Evolutionary conservation across 2,888 invertebrate species (phyloP), one percentile per base, ranked within the genome.

Genomic region (Zaprionus lineosus): DNA sequence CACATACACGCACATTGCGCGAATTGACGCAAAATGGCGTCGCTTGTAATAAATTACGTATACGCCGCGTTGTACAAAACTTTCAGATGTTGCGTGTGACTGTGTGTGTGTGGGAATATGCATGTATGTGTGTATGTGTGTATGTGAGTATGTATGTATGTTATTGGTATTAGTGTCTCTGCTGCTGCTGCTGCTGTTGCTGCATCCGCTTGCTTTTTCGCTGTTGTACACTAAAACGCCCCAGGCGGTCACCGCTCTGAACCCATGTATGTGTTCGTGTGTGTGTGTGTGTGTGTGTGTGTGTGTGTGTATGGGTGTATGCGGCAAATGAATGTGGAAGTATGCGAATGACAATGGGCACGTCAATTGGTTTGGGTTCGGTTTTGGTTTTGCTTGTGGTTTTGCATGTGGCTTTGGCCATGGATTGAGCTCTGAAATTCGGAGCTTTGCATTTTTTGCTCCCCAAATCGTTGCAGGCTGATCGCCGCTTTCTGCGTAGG

Each of bases 11-110:
- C 43, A 48, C 47, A 19, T 33, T 44, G 48, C 73, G 68, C 70
- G 66, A 66, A 74, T 59, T 73, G 66, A 62, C 66, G 60, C 69
- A 77, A 84, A 82, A 78, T 81, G 83, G 83, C 79, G 79, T 56
- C 74, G 63, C 70, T 73, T 82, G 86, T 84, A 83, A 81, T 81
- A 85, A 81, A 85, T 81, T 79, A 79, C 86, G 86, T 74, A 83
- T 81, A 81, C 86, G 86, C 81, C 59, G 62, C 74, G 57, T 46
- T 83, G 68, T 68, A 60, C 74, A 61, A 79, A 68, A 63, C 60
- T 59, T 62, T 66, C 65, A 74, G 65, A n/a, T n/a, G n/a, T n/a
- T n/a, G n/a, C n/a, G n/a, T n/a, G n/a, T n/a, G n/a, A n/a, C 67
- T 75, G 58, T 74, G 39, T 58, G 53, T 44, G 4, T 31, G 39